Evolutionary conservation across 1,140 invertebrate genomes (phyloP).

Genomic region (Drosophila nannoptera): DNA sequence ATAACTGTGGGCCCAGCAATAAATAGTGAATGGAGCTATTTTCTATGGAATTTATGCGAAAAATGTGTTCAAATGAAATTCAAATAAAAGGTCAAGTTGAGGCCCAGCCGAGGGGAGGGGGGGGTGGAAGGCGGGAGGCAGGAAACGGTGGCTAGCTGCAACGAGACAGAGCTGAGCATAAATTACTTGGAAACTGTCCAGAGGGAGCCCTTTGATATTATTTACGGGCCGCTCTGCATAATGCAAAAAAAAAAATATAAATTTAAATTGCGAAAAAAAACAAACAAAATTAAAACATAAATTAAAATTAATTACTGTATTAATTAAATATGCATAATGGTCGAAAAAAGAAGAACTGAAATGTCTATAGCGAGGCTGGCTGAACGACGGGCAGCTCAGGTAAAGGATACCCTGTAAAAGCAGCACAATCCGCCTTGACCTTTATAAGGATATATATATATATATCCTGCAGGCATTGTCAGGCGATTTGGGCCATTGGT

Average conservation of each 20-base stretch:
- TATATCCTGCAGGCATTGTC: too few species aligned
- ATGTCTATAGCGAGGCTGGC: too few species aligned
- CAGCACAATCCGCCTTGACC: too few species aligned
- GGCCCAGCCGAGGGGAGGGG: background rate
- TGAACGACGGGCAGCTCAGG: too few species aligned
- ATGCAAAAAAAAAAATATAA: conserved; percentile 31
- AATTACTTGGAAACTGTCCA: background rate
- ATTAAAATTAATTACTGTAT: background rate
- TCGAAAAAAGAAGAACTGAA: too few species aligned
- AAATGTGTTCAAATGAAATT: conserved; percentile 42
- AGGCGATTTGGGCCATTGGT: too few species aligned
- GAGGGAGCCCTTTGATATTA: conserved; percentile 27
- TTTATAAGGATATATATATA: too few species aligned
- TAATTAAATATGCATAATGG: conserved; percentile 6
- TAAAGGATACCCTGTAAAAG: background rate
- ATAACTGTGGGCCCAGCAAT: conserved; percentile 27
- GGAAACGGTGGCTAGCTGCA: background rate
- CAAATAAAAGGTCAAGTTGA: conserved; percentile 25
- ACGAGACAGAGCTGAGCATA: background rate
- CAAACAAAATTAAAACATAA: background rate
- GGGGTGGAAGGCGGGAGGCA: too few species aligned
- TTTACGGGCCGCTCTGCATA: conserved; percentile 22
- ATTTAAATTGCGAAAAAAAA: conserved; percentile 15
- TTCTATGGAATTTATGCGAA: conserved; percentile 63
- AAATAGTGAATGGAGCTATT: conserved; percentile 71